Evolutionary conservation across 2,888 invertebrate genomes (phyloP), one percentile per base, ranked within the genome.

Genomic region (Oscheius myriophilus): DNA sequence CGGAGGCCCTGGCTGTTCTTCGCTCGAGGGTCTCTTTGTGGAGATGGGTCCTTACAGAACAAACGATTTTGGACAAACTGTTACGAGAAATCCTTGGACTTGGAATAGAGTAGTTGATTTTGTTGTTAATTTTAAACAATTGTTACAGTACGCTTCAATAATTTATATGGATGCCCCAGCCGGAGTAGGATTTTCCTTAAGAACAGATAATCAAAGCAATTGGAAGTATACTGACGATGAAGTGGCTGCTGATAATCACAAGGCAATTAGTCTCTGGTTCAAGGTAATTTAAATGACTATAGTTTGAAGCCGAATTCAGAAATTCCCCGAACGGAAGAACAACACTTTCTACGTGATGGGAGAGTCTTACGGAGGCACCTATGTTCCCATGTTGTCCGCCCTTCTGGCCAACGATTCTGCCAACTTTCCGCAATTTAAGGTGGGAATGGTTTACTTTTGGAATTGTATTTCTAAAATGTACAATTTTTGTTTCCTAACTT

Each of bases 81-180:
- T 86, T 3, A 69, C 67, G 1, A 49, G 75, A 23, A 87, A 87
- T 68, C 79, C 77, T 4, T 84, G 82, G 71, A 78, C 82, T 14
- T 87, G 87, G 87, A 87, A 87, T 71, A 79, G 81, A 61, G 86
- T 86, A 43, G 1, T 14, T 2, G 14, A 14, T 1, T 9, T n/a
- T 25, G 3, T 14, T 45, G 14, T 46, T 25, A 18, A 57, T 33
- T 11, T 7, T 11, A 18, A 39, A 21, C 6, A 25, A 7, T n/a
- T 46, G 3, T 74, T 73, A 14, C 55, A 89, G 88, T 78, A 87
- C 26, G 88, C 89, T 33, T 89, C 89, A 75, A 87, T 89, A 71
- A 75, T 89, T 65, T 89, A 87, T 74, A 72, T 89, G 72, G 89
- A 90, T 76, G 87, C 89, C 0, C 89, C 89, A 18, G 89, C 89